These are phyloP conservation scores for Dendrocincla tyrannina DNA, from an alignment of 2,797 vertebrate species.

Conservation along the genomic window DNA sequence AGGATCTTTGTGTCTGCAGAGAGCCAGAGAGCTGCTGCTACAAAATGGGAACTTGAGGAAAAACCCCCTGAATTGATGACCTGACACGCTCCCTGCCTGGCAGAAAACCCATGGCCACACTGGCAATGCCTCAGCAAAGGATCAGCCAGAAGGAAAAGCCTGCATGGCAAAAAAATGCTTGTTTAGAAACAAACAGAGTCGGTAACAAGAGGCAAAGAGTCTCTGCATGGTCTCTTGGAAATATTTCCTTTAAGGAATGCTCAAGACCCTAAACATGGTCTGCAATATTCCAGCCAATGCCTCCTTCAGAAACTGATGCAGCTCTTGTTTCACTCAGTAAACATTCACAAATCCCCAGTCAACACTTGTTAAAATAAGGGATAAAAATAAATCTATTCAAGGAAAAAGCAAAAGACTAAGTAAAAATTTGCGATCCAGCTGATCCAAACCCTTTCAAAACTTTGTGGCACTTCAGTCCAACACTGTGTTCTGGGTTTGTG, in stretches of 20 bases:
- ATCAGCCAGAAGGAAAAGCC: neutral
- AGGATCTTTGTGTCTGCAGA: neutral
- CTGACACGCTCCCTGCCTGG: neutral
- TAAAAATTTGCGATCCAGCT: neutral
- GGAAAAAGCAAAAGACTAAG: neutral
- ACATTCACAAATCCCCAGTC: neutral
- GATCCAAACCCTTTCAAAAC: neutral
- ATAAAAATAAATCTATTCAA: neutral
- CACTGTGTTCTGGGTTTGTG: neutral
- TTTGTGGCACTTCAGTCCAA: neutral
- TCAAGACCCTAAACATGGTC: rapidly evolving
- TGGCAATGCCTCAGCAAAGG: neutral
- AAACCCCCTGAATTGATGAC: neutral
- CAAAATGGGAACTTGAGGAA: neutral
- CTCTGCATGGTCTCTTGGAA: neutral
- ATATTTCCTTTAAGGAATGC: neutral
- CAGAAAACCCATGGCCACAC: neutral
- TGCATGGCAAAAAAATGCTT: neutral
- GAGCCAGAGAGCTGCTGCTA: neutral
- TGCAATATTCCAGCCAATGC: neutral
- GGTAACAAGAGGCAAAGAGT: neutral
- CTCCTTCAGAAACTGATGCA: neutral
- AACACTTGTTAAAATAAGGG: neutral
- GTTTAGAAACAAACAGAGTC: neutral
- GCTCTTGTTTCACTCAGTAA: neutral